Conservation (phyloP, 2,113 vertebrate species). For the Bubo bubo region DNA sequence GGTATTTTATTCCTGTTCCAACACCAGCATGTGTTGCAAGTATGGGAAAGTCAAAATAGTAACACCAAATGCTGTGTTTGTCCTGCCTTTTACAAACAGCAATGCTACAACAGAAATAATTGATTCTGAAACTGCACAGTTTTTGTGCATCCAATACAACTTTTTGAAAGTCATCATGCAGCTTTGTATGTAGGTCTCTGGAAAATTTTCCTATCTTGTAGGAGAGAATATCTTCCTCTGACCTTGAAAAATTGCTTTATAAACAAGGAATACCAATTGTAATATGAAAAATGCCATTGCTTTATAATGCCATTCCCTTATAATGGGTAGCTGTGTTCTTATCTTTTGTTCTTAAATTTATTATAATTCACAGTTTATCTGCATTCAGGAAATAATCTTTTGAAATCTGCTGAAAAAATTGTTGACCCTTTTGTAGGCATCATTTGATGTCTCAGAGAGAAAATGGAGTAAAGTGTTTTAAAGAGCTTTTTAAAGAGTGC, state of each 20-base stretch:
- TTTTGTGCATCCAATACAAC: not conserved
- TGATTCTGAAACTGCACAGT: not conserved
- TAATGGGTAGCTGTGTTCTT: not conserved
- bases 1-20: not conserved
- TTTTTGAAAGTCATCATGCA: not conserved
- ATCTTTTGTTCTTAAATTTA: not conserved
- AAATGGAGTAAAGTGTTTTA: not conserved
- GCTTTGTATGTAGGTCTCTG: not conserved
- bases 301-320: not conserved
- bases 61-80: not conserved
- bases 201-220: not conserved
- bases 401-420: not conserved
- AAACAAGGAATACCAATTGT: not conserved
- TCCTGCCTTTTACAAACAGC: not conserved
- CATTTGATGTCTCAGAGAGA: not conserved
- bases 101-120: not conserved
- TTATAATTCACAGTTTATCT: not conserved
- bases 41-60: not conserved
- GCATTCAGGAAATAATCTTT: not conserved
- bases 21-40: not conserved
- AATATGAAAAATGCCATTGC: accelerated
- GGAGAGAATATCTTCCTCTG: not conserved
- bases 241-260: not conserved
- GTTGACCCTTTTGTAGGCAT: not conserved
- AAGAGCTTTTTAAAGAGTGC: not conserved